Evolutionary conservation across 2,888 invertebrate genomes (phyloP), one percentile per base, ranked within the genome.

Genomic region (Lochmaea crataegi): DNA sequence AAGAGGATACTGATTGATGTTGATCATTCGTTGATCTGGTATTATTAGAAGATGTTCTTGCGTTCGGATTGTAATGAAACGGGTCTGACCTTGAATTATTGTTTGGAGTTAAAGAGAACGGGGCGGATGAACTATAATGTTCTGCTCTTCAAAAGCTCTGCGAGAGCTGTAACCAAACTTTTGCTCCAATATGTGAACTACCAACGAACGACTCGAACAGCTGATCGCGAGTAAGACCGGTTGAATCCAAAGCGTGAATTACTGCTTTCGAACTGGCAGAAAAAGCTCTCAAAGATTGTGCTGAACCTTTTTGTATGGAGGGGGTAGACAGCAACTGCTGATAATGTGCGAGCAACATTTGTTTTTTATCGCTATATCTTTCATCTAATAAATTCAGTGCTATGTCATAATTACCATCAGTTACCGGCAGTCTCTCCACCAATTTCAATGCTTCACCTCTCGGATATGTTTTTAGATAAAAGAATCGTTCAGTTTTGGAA

Each of bases 181-280:
- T 51, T 51, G 51, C 51, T 51, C 51, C 51, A 51, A 51, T n/a
- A 51, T n/a, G n/a, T 51, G n/a, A 51, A 51, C 51, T 51, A 51
- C 14, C 14, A 51, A n/a, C n/a, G n/a, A n/a, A n/a, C 6, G 51
- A 51, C n/a, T 51, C n/a, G 51, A 14, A 16, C 51, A n/a, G 51
- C n/a, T 51, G 51, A 14, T 16, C n/a, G 14, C n/a, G 6, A n/a
- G 51, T n/a, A n/a, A 51, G n/a, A n/a, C 51, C 51, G 51, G n/a
- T 51, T 51, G 51, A 51, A 4, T 51, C 5, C 51, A 51, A 51
- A 14, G 16, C 51, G 51, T 51, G 16, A 51, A 51, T 4, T 51
- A 51, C 16, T 4, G 51, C 51, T n/a, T 51, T 51, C 16, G 51
- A 51, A 16, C 16, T 51, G 51, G 16, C 51, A 51, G 51, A 51